Conservation (phyloP, 30 jellyfish, hydroid and myxozoan species). For the Kudoa iwatai region DNA sequence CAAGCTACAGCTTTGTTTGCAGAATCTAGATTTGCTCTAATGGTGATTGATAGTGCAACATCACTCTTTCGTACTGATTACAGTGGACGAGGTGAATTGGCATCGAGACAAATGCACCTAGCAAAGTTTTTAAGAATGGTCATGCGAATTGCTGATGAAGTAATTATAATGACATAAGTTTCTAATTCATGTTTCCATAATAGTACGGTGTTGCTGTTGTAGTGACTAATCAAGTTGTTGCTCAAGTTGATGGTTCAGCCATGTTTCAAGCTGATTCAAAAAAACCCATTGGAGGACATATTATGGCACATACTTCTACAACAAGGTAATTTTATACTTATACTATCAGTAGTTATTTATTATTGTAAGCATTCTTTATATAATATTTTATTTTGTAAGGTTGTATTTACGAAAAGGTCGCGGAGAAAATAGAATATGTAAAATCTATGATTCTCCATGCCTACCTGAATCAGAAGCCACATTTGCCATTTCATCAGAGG, state of each 20-base stretch:
- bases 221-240: conserved; percentile 70
- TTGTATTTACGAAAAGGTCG: conserved; percentile 75
- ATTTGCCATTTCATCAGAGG: conserved; percentile 90
- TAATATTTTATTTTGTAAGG: too few relatives aligned
- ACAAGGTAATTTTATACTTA: conserved; percentile 8
- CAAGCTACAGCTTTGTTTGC: conserved; percentile 95
- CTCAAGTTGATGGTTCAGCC: conserved; percentile 96
- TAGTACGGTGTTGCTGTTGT: conserved; percentile 91
- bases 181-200: background rate
- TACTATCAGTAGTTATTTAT: too few relatives aligned
- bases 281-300: conserved; percentile 88
- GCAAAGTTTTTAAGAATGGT: conserved; percentile 57
- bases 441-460: conserved; percentile 89
- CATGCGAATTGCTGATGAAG: conserved; percentile 74
- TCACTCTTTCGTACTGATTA: conserved; percentile 69
- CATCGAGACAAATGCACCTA: conserved; percentile 91
- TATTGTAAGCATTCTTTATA: too few relatives aligned
- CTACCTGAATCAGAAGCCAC: conserved; percentile 94
- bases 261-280: conserved; percentile 71
- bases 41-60: conserved; percentile 79
- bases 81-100: conserved; percentile 80
- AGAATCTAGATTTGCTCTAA: conserved; percentile 65
- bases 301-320: conserved; percentile 96
- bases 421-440: conserved; percentile 82
- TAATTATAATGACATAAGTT: background rate